Evolutionary conservation across 2,888 invertebrate species (phyloP), one percentile per base, ranked within the genome.

Genomic region (Aricia artaxerxes): DNA sequence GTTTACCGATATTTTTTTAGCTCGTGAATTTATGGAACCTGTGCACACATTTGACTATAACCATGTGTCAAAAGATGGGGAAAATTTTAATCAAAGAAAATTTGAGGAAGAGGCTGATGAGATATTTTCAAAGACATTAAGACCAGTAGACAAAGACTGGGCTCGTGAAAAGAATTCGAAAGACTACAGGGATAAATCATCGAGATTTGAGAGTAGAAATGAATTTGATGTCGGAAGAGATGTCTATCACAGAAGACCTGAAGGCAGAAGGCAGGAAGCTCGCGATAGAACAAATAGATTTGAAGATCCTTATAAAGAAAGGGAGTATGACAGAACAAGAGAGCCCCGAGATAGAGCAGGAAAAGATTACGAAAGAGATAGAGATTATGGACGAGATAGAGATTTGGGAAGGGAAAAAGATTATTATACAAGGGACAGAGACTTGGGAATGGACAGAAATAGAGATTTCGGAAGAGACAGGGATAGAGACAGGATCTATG

Each of bases 41-140:
- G 94, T 96, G 6, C 95, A 96, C 85, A 96, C 95, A 83, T 96
- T 97, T 90, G 97, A 97, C 87, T 97, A 97, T 87, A 95, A 96
- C 82, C 97, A 97, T 86, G 95, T 92, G 85, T 94, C 95, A 78
- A 95, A 93, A 83, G 90, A 92, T 80, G 87, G 86, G 38, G 93
- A 92, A 24, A 79, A 40, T 73, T 84, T 84, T 40, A 90, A 86
- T 81, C 90, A 86, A 80, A 90, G 84, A 80, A 89, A 92, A 84
- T 92, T 91, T 84, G 92, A 91, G 83, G 89, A 84, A 82, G 92
- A 92, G 87, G 89, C 85, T 31, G 92, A 92, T 82, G 90, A 91
- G 60, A 82, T 93, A 80, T 93, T 91, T 83, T 77, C 84, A 35
- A 90, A 89, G 81, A 88, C 88, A 83, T 85, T 88, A 16, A 85